Conservation (phyloP, 2,888 invertebrate genomes). For the Odontomyia ornata region DNA sequence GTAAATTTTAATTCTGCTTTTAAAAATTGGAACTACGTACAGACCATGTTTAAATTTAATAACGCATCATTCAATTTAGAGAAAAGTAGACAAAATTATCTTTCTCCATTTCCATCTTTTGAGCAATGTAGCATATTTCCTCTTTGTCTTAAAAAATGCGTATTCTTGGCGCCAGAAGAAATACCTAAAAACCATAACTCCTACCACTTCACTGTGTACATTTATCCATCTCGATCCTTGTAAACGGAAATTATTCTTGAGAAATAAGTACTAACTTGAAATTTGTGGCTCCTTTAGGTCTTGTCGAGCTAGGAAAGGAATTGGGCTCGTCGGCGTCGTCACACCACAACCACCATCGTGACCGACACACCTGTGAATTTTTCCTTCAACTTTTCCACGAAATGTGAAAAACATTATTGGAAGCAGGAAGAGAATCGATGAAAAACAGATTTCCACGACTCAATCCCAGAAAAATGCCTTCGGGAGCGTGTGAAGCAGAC, state of each 20-base stretch:
- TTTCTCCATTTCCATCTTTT: neutral
- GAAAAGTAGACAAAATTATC: too few species aligned
- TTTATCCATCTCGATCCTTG: constrained; percentile 15
- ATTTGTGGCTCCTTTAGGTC: constrained; percentile 32
- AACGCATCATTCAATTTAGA: too few species aligned
- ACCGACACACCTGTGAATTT: constrained; percentile 32
- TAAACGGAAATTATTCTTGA: constrained; percentile 39
- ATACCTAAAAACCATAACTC: neutral
- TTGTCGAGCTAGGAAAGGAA: constrained; percentile 8
- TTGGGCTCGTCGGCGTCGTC: constrained; percentile 9
- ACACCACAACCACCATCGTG: constrained; percentile 10
- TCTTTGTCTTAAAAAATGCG: neutral
- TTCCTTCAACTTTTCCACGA: constrained; percentile 22
- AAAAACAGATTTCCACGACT: constrained; percentile 32
- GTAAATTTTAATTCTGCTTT: too few species aligned
- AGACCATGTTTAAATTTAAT: too few species aligned
- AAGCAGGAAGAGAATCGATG: constrained; percentile 32
- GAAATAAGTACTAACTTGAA: constrained; percentile 27
- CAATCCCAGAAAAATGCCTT: constrained; percentile 33
- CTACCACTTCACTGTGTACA: neutral
- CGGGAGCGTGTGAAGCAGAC: constrained; percentile 14
- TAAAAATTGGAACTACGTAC: too few species aligned
- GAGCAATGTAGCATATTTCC: neutral
- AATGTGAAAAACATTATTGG: constrained; percentile 35
- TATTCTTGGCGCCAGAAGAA: neutral